Evolutionary conservation across 1,140 invertebrate species (phyloP).

Genomic region (Sarcophaga peregrina): DNA sequence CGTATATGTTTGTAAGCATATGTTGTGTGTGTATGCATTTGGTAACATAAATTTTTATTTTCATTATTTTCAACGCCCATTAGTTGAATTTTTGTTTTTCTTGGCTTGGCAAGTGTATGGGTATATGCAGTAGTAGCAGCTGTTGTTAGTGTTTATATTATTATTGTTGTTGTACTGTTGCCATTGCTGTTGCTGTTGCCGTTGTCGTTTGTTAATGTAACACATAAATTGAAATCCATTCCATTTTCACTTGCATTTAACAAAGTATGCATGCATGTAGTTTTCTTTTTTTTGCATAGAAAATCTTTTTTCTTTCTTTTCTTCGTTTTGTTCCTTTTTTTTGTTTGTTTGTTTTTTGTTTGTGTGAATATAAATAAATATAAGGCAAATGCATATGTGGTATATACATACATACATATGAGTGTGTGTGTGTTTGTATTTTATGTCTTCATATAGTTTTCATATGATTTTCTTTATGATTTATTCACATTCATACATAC

Average conservation of each 20-base stretch:
- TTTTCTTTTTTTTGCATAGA: not conserved
- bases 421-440: not conserved
- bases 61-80: slow-evolving; percentile 42
- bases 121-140: too few relatives aligned
- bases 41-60: slow-evolving; percentile 13
- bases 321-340: not conserved
- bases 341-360: slow-evolving; percentile 12
- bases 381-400: not conserved
- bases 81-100: slow-evolving; percentile 14
- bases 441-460: not conserved
- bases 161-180: not conserved
- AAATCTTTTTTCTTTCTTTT: not conserved
- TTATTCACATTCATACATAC: not conserved
- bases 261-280: slow-evolving; percentile 25
- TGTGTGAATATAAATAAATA: not conserved
- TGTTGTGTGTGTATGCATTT: not conserved
- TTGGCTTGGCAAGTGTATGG: not conserved
- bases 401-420: not conserved
- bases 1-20: not conserved
- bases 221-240: slow-evolving; percentile 12
- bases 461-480: slow-evolving; percentile 14
- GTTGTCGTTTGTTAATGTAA: not conserved
- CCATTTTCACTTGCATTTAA: slow-evolving; percentile 33
- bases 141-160: not conserved
- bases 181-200: not conserved